phyloP scores from a whole-genome alignment of 2,113 vertebrate genomes.

The Myxocyprinus asiaticus region DNA sequence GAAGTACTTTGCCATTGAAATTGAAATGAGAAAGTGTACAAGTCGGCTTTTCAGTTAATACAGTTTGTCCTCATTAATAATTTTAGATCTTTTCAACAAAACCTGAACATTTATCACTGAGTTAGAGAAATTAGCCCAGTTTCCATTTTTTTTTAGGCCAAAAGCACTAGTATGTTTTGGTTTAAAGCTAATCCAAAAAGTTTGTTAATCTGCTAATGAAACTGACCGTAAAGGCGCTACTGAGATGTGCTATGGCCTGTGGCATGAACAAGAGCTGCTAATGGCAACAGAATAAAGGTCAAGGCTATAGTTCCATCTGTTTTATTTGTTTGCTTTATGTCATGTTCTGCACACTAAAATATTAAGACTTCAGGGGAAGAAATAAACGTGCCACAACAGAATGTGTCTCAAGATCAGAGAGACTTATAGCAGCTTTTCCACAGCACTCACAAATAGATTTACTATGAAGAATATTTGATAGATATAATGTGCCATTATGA shows the following conservation, averaged over 20 bases:
- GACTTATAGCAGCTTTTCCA: slow-evolving; percentile 1
- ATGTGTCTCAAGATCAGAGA: not conserved
- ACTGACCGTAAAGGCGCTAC: not conserved
- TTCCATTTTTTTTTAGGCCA: not conserved
- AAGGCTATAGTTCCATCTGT: not conserved
- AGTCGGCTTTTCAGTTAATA: too few species aligned
- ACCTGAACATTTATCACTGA: too few species aligned
- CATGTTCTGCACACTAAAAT: not conserved
- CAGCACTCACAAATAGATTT: not conserved
- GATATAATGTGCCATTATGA: slow-evolving; percentile 1
- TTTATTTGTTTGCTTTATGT: slow-evolving; percentile 18
- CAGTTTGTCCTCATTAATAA: too few species aligned
- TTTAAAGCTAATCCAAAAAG: not conserved
- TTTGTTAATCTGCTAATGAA: not conserved
- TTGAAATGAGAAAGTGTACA: too few species aligned
- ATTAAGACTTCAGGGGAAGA: not conserved
- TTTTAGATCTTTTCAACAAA: too few species aligned
- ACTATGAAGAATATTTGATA: not conserved
- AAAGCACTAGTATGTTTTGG: not conserved
- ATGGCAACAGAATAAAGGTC: not conserved
- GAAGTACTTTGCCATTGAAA: too few species aligned
- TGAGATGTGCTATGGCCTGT: not conserved
- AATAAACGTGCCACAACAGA: not conserved
- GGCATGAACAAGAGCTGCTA: not conserved
- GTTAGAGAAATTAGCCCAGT: not conserved